Conservation (phyloP, 37 sponge, comb jelly and placozoan genomes). For the Aplysina aerophoba region DNA sequence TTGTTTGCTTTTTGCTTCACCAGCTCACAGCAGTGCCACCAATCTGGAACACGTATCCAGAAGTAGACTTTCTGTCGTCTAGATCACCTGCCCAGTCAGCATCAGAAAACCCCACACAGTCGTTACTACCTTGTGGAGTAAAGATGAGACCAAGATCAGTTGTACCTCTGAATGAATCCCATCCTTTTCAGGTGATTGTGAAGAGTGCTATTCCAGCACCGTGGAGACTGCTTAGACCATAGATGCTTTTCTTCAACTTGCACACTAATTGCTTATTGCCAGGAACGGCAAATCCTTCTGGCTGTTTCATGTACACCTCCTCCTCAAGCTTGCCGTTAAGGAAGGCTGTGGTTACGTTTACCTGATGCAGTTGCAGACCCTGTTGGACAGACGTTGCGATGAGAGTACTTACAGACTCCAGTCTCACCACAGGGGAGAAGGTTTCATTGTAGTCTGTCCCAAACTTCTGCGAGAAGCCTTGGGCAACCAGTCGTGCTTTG, state of each 20-base stretch:
- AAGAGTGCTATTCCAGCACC: no score
- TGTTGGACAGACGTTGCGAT: slow-evolving; percentile 36
- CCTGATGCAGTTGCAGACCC: slow-evolving; percentile 50
- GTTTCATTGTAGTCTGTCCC: slow-evolving; percentile 60
- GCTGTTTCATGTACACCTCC: slow-evolving; percentile 63
- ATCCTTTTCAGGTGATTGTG: no score
- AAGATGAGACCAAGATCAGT: slow-evolving; percentile 30
- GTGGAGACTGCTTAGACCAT: no score
- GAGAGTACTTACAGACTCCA: slow-evolving; percentile 40
- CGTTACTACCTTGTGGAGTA: not conserved
- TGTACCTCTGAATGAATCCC: slow-evolving; percentile 4
- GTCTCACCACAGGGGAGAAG: slow-evolving; percentile 52
- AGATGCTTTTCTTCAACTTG: slow-evolving; percentile 34
- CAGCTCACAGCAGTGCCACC: slow-evolving; percentile 34
- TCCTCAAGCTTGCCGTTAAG: slow-evolving; percentile 49
- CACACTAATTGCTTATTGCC: slow-evolving; percentile 46
- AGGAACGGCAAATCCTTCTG: slow-evolving; percentile 43
- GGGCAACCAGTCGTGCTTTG: slow-evolving; percentile 61
- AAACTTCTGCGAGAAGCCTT: slow-evolving; percentile 58
- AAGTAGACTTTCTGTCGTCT: slow-evolving; percentile 20
- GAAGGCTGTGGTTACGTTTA: slow-evolving; percentile 65
- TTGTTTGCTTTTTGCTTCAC: slow-evolving; percentile 48
- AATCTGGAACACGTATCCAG: slow-evolving; percentile 38
- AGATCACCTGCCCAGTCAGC: slow-evolving; percentile 44
- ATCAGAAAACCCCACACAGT: slow-evolving; percentile 42